Conservation (phyloP, 2,113 vertebrate genomes). For the Leptobrachium ailaonicum region DNA sequence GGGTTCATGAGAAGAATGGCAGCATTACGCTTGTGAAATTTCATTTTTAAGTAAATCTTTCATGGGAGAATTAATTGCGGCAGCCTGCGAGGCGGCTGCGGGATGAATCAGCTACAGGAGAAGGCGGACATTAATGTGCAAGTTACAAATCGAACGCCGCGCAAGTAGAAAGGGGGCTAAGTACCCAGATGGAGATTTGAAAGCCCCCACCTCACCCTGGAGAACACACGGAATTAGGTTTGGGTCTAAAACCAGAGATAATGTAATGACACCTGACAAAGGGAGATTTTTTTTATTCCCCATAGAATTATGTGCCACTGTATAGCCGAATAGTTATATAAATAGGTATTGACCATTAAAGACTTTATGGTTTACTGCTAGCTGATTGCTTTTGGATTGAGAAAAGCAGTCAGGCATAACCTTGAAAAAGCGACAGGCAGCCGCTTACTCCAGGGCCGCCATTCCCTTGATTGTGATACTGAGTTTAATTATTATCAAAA, state of each 20-base stretch:
- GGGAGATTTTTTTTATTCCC: too few relatives aligned
- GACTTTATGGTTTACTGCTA: too few relatives aligned
- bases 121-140: conserved; percentile 22
- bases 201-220: not conserved
- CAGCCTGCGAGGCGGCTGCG: conserved; percentile 25
- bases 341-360: too few relatives aligned
- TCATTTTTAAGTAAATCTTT: conserved; percentile 50
- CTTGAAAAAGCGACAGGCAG: too few relatives aligned
- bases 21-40: conserved; percentile 46
- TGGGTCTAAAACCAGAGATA: not conserved
- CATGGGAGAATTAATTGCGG: conserved; percentile 48
- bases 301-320: too few relatives aligned
- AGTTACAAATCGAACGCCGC: conserved; percentile 14
- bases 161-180: conserved; percentile 8
- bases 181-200: conserved; percentile 15
- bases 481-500: too few relatives aligned
- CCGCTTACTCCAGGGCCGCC: too few relatives aligned
- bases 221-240: not conserved
- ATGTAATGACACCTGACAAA: not conserved
- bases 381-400: too few relatives aligned
- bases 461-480: too few relatives aligned
- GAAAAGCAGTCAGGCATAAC: too few relatives aligned
- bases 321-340: too few relatives aligned
- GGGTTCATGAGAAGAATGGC: conserved; percentile 48
- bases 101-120: conserved; percentile 36